phyloP scores from a whole-genome alignment of 1,140 invertebrate species.

The Caenorhabditis brenneri region DNA sequence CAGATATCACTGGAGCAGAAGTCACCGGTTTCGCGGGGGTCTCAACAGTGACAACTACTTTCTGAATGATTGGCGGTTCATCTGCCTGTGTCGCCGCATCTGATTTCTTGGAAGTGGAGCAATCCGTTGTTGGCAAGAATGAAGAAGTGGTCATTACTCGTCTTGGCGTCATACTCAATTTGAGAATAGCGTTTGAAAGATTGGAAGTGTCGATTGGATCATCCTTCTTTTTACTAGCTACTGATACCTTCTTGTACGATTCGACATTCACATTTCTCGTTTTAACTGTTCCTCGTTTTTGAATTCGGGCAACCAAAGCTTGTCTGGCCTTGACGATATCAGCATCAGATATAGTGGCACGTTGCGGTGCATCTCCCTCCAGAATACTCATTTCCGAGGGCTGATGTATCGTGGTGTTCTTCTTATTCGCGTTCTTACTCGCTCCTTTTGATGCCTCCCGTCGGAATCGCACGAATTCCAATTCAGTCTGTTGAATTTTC shows the following conservation, averaged over 20 bases:
- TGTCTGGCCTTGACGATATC: background rate
- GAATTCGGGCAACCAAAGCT: background rate
- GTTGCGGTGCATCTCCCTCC: background rate
- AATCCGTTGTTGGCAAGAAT: background rate
- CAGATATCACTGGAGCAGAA: background rate
- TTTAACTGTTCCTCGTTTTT: background rate
- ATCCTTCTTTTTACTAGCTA: background rate
- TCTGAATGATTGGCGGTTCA: background rate
- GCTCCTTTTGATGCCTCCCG: background rate
- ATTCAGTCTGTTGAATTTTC: background rate
- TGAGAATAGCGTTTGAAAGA: background rate
- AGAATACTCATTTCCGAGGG: background rate
- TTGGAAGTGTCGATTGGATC: background rate
- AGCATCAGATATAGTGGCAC: background rate
- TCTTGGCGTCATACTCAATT: conserved; percentile 23
- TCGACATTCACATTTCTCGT: background rate
- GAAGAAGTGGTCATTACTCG: background rate
- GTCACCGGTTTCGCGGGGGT: background rate
- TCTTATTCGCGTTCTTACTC: background rate
- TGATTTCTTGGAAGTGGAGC: background rate
- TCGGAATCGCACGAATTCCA: background rate
- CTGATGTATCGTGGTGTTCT: background rate
- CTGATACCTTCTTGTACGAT: background rate
- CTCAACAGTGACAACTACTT: background rate
- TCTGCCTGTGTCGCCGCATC: conserved; percentile 16